A percentile compares a stretch with the other conserved stretches of the same genome.
Conservation (phyloP, 2,888 invertebrate species). For the Xanthia icteritia region DNA sequence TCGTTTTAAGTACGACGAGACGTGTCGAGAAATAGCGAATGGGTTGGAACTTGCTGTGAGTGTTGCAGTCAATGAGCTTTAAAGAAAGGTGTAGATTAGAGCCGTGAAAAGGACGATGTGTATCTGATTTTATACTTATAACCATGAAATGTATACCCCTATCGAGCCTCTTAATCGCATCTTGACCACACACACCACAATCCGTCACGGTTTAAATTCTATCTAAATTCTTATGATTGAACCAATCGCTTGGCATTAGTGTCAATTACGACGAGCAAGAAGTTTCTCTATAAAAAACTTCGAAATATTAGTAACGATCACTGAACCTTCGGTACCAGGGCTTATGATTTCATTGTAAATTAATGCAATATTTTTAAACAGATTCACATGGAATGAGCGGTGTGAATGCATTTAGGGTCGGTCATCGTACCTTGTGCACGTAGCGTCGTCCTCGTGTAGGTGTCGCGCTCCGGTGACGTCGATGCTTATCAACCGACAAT, state of each 20-base stretch:
- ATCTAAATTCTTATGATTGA: constrained; percentile 58
- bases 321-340: constrained; percentile 39
- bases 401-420: constrained; percentile 84
- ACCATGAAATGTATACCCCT: constrained; percentile 43
- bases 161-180: constrained; percentile 55
- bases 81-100: not conserved
- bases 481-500: constrained; percentile 88
- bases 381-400: constrained; percentile 68
- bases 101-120: constrained; percentile 11
- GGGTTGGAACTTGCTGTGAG: not conserved
- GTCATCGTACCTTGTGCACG: constrained; percentile 84
- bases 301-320: constrained; percentile 55
- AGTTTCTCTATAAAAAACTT: constrained; percentile 44
- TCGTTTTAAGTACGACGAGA: constrained; percentile 14
- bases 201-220: constrained; percentile 49
- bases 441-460: constrained; percentile 73
- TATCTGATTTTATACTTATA: constrained; percentile 26
- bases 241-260: constrained; percentile 57
- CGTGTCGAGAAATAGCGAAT: constrained; percentile 1
- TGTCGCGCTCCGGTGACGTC: constrained; percentile 87
- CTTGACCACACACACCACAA: constrained; percentile 56
- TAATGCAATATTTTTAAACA: constrained; percentile 67
- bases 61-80: not conserved
- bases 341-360: constrained; percentile 62
- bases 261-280: constrained; percentile 53